A percentile compares a stretch with the other conserved stretches of the same genome.
Evolutionary conservation across 2,888 invertebrate genomes (phyloP).

Genomic region (Mayetiola destructor): DNA sequence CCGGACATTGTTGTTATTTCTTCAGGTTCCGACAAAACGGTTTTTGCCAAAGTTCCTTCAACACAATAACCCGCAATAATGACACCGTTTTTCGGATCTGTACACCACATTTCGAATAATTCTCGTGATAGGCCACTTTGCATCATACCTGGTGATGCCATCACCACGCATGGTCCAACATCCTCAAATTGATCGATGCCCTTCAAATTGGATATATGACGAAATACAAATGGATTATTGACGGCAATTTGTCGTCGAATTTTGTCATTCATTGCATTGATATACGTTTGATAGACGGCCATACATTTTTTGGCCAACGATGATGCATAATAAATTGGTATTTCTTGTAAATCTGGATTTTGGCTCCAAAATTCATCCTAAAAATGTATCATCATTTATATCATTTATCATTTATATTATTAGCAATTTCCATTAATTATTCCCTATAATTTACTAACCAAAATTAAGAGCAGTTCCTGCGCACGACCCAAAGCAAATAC

Average conservation of each 20-base stretch:
- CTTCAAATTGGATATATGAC: slow-evolving; percentile 87
- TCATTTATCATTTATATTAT: no score
- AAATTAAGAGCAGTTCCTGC: slow-evolving; percentile 83
- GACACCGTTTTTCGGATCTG: slow-evolving; percentile 93
- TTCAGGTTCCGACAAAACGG: slow-evolving; percentile 91
- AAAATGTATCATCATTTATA: no score
- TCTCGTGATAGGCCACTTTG: slow-evolving; percentile 95
- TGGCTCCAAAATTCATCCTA: slow-evolving; percentile 98
- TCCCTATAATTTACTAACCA: no score
- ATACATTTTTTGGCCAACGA: slow-evolving; percentile 99
- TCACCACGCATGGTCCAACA: slow-evolving; percentile 97
- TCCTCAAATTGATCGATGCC: slow-evolving; percentile 99
- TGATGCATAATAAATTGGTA: slow-evolving; percentile 98
- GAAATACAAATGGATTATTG: slow-evolving; percentile 97
- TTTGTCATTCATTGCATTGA: slow-evolving; percentile 98
- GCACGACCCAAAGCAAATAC: slow-evolving; percentile 97
- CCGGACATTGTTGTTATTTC: slow-evolving; percentile 92
- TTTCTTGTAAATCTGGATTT: slow-evolving; percentile 93
- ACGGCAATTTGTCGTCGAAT: slow-evolving; percentile 92
- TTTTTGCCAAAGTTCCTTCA: slow-evolving; percentile 81
- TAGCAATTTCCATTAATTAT: no score
- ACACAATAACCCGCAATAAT: slow-evolving; percentile 96
- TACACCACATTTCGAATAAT: slow-evolving; percentile 97
- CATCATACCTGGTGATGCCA: slow-evolving; percentile 99
- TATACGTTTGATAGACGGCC: slow-evolving; percentile 99